Evolutionary conservation across 1,140 invertebrate species (phyloP).

Genomic region (Zelostemma sp.): DNA sequence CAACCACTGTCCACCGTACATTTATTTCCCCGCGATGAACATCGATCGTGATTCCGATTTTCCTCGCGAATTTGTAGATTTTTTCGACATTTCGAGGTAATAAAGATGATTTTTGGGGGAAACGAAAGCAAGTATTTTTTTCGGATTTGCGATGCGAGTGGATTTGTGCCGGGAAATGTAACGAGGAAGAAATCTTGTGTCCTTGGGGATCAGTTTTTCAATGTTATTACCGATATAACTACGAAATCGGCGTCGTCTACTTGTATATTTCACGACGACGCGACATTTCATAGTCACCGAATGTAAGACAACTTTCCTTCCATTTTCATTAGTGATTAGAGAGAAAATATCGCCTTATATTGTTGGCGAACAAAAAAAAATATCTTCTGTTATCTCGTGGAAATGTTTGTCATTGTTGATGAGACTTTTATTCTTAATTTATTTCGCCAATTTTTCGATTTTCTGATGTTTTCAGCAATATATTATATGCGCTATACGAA

Average conservation of each 20-base stretch:
- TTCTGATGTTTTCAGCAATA: neutral
- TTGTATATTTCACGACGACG: slow-evolving; percentile 3
- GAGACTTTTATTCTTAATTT: neutral
- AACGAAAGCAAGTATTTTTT: neutral
- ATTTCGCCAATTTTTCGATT: neutral
- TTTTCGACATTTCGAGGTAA: no score
- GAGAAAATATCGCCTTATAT: neutral
- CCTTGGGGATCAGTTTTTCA: slow-evolving; percentile 19
- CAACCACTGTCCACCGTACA: neutral
- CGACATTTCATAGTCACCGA: slow-evolving; percentile 28
- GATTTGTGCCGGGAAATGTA: slow-evolving; percentile 8
- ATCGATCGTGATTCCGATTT: no score
- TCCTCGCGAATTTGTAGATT: neutral
- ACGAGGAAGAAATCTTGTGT: slow-evolving; percentile 4
- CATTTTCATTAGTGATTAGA: slow-evolving; percentile 6
- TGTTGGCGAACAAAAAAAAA: neutral
- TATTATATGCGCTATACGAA: slow-evolving; percentile 20
- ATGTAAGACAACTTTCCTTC: slow-evolving; percentile 29
- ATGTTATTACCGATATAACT: slow-evolving; percentile 20
- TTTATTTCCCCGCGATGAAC: no score
- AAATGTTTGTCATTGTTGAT: slow-evolving; percentile 9
- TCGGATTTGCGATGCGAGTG: slow-evolving; percentile 19
- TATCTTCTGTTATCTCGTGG: slow-evolving; percentile 4
- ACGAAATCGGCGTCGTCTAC: neutral
- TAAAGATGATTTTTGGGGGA: neutral